These are phyloP conservation scores for Nyctereutes procyonoides DNA, from an alignment of 2,113 vertebrate genomes.

Conservation along the genomic window DNA sequence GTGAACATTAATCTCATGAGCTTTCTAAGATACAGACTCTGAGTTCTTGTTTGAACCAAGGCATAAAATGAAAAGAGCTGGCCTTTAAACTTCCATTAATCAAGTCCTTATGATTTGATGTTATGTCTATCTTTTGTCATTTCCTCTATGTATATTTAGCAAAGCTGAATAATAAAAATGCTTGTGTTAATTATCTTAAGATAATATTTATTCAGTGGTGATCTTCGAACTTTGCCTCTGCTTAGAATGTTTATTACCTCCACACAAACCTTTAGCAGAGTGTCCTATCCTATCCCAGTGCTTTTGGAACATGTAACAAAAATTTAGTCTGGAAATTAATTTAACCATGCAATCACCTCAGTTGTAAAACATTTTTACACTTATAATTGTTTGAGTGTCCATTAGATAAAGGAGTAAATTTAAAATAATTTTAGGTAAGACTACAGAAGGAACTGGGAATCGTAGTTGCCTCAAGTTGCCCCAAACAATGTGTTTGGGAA, in stretches of 20 bases:
- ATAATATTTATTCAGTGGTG: background rate
- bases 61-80: slow-evolving; percentile 27
- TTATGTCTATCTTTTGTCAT: background rate
- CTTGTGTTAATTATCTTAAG: background rate
- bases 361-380: background rate
- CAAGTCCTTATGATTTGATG: background rate
- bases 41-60: background rate
- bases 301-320: background rate
- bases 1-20: background rate
- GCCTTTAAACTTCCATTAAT: slow-evolving; percentile 9
- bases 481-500: background rate
- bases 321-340: slow-evolving; percentile 25
- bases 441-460: background rate
- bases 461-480: background rate
- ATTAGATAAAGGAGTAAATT: slow-evolving; percentile 14
- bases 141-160: background rate
- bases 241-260: background rate
- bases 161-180: background rate
- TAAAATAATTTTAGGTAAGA: background rate
- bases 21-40: background rate
- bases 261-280: background rate
- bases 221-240: background rate
- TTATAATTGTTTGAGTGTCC: background rate
- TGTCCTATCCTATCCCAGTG: background rate
- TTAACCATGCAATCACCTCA: background rate